Evolutionary conservation across 2,888 invertebrate species (phyloP).

Genomic region (Caenorhabditis sp.): DNA sequence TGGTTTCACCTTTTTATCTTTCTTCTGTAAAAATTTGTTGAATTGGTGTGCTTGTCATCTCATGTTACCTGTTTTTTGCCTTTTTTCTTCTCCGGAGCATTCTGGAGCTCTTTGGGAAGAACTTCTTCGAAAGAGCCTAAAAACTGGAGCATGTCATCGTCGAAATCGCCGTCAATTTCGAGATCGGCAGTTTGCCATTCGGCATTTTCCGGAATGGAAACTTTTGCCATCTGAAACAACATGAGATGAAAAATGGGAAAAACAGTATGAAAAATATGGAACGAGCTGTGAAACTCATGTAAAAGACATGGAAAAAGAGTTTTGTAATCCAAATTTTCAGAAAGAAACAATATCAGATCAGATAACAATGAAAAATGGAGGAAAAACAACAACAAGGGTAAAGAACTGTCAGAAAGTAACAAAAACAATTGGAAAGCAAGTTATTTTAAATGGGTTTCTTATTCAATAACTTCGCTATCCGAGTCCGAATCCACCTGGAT

Average conservation of each 20-base stretch:
- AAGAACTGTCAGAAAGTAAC: conserved; percentile 18
- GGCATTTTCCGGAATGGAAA: conserved; percentile 21
- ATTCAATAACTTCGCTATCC: not conserved
- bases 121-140: conserved; percentile 67
- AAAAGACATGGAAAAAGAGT: too few species aligned
- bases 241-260: not conserved
- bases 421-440: conserved; percentile 12
- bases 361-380: too few species aligned
- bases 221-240: conserved; percentile 11
- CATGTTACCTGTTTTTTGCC: not conserved
- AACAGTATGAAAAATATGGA: too few species aligned
- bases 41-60: not conserved
- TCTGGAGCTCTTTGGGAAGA: conserved; percentile 40
- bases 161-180: conserved; percentile 50
- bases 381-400: conserved; percentile 7
- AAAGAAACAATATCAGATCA: conserved; percentile 7
- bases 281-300: too few species aligned
- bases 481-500: not conserved
- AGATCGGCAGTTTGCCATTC: conserved; percentile 57
- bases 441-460: too few species aligned
- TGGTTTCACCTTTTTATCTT: not conserved
- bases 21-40: not conserved
- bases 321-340: too few species aligned
- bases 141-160: conserved; percentile 59
- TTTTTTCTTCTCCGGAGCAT: not conserved